Conservation (phyloP, 2,113 vertebrate genomes). For the Hemichromis elongatus region DNA sequence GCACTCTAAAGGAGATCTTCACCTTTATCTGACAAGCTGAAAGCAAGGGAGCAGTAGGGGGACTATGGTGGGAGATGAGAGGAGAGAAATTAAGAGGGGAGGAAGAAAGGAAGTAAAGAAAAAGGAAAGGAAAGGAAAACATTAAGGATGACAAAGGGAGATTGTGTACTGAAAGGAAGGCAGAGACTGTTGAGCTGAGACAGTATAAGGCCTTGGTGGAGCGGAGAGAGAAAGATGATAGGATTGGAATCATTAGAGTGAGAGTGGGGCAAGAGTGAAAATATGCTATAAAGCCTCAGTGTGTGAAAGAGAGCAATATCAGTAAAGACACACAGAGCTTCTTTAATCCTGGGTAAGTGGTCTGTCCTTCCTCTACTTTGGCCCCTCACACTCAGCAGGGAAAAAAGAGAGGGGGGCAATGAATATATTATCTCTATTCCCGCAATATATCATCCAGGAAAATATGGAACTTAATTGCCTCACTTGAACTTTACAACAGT, state of each 20-base stretch:
- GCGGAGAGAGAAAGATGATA: conserved; percentile 18
- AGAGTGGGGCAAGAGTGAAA: conserved; percentile 12
- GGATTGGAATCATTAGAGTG: conserved; percentile 35
- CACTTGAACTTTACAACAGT: conserved; percentile 41
- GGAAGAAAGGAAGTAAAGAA: not conserved
- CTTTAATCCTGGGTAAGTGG: conserved; percentile 36
- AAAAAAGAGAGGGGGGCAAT: not conserved
- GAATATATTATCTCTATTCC: conserved; percentile 31
- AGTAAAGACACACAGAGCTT: conserved; percentile 20
- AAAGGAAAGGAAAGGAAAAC: conserved; percentile 8
- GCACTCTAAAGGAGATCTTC: conserved; percentile 45
- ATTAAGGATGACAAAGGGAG: conserved; percentile 24
- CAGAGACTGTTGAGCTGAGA: conserved; percentile 23
- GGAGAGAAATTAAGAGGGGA: not conserved
- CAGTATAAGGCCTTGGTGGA: not conserved
- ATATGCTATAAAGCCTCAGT: conserved; percentile 6
- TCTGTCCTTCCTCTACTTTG: not conserved
- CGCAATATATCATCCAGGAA: conserved; percentile 16
- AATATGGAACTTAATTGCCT: conserved; percentile 39
- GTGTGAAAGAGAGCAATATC: conserved; percentile 36
- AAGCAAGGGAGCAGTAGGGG: conserved; percentile 37
- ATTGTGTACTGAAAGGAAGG: conserved; percentile 8
- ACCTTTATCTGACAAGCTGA: conserved; percentile 64
- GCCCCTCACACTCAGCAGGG: not conserved
- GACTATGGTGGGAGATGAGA: conserved; percentile 23